A percentile compares a stretch with the other conserved stretches of the same genome.
phyloP scores from a whole-genome alignment of 2,113 vertebrate species.

The Microcebus jonahi region DNA sequence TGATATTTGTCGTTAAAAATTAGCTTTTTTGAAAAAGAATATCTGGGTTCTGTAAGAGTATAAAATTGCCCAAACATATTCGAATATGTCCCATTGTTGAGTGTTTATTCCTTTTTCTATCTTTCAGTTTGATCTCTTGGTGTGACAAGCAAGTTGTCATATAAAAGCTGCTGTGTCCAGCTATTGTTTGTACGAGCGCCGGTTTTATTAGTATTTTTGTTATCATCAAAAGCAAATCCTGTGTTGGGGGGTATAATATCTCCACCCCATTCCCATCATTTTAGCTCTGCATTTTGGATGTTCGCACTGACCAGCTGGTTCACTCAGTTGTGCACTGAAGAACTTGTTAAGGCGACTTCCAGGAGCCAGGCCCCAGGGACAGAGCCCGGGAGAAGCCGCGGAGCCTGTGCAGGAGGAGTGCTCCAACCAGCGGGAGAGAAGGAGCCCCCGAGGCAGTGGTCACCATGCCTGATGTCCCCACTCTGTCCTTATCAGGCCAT shows the following conservation, averaged over 20 bases:
- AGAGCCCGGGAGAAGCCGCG: neutral
- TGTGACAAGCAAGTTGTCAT: neutral
- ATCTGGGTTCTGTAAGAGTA: neutral
- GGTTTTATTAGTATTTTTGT: neutral
- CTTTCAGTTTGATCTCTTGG: neutral
- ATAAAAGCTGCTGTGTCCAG: neutral
- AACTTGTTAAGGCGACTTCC: neutral
- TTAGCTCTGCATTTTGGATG: neutral
- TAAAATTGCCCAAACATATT: neutral
- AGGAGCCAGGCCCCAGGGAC: neutral
- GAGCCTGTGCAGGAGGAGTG: too few relatives aligned
- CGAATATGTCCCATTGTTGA: neutral
- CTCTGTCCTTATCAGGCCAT: rapidly evolving
- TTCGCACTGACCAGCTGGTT: neutral
- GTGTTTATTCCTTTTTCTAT: rapidly evolving
- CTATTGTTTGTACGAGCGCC: neutral
- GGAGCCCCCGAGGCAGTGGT: too few relatives aligned
- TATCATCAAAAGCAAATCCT: neutral
- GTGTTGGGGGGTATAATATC: rapidly evolving
- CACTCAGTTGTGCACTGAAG: rapidly evolving
- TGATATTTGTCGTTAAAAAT: neutral
- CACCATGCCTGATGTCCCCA: too few relatives aligned
- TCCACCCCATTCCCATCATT: neutral
- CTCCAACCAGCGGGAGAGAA: neutral
- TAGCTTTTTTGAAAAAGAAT: neutral